Percentiles rank a stretch among this genome's conserved stretches.
Conservation (phyloP, 2,113 vertebrate genomes). For the Pleuronectes platessa region DNA sequence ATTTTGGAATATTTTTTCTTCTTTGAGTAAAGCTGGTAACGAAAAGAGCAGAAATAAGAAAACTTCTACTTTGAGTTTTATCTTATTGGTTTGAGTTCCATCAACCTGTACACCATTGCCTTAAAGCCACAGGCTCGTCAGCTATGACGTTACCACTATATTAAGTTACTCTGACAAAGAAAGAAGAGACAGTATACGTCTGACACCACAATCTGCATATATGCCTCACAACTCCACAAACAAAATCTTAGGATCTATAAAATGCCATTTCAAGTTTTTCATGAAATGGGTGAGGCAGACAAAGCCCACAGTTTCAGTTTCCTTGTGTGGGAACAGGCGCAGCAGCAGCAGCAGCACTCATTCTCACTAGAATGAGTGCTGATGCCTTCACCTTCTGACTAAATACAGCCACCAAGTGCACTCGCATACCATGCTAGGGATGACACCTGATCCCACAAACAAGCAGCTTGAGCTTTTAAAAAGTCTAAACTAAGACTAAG, state of each 20-base stretch:
- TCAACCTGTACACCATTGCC: constrained; percentile 23
- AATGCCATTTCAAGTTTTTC: constrained; percentile 73
- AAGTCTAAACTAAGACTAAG: constrained; percentile 27
- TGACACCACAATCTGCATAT: constrained; percentile 39
- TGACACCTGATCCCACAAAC: constrained; percentile 56
- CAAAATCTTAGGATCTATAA: constrained; percentile 1
- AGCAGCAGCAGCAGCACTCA: neutral
- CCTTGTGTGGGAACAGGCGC: constrained; percentile 21
- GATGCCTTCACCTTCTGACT: constrained; percentile 50
- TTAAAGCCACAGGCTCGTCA: constrained; percentile 33
- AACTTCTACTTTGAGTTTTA: too few relatives aligned
- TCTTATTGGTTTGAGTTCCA: constrained; percentile 18
- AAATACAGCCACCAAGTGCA: constrained; percentile 49
- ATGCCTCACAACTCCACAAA: constrained; percentile 14
- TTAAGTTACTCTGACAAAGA: constrained; percentile 16
- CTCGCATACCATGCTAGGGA: constrained; percentile 32
- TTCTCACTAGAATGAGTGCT: constrained; percentile 28
- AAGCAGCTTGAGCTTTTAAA: constrained; percentile 24
- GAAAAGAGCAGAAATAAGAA: neutral
- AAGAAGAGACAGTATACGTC: constrained; percentile 28
- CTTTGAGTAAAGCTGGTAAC: constrained; percentile 3
- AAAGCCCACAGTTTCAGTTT: constrained; percentile 41
- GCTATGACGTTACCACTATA: constrained; percentile 46
- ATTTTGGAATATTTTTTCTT: constrained; percentile 15
- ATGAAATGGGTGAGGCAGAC: constrained; percentile 36